phyloP scores from a whole-genome alignment of 2,888 invertebrate genomes.

The Phortica magna region DNA sequence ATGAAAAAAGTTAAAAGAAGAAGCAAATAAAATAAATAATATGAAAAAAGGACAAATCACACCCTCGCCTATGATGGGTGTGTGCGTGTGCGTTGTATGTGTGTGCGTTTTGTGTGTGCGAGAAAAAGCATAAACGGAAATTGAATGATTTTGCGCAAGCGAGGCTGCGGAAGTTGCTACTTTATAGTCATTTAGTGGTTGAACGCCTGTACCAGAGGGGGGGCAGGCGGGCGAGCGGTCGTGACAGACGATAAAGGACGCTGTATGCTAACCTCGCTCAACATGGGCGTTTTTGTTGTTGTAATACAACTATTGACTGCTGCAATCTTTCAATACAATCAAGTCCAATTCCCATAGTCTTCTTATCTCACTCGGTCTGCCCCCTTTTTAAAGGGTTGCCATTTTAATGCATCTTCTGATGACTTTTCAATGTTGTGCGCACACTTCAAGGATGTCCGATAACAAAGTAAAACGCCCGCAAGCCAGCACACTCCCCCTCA shows the following conservation, averaged over 20 bases:
- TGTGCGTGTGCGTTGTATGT: neutral
- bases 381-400: slow-evolving; percentile 4
- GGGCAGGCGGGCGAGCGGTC: neutral
- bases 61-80: slow-evolving; percentile 57
- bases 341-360: slow-evolving; percentile 50
- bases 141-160: slow-evolving; percentile 77
- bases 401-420: neutral
- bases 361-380: neutral
- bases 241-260: neutral
- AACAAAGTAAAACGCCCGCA: slow-evolving; percentile 66
- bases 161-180: slow-evolving; percentile 73
- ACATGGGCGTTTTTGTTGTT: slow-evolving; percentile 20
- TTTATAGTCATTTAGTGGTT: slow-evolving; percentile 77
- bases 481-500: slow-evolving; percentile 33
- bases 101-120: slow-evolving; percentile 6
- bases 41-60: slow-evolving; percentile 70
- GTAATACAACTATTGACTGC: neutral
- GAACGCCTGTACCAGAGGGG: slow-evolving; percentile 42
- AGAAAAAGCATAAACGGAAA: slow-evolving; percentile 63
- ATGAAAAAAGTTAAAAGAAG: slow-evolving; percentile 27
- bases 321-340: slow-evolving; percentile 36
- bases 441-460: slow-evolving; percentile 66
- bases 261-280: too few relatives aligned
- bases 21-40: slow-evolving; percentile 4
- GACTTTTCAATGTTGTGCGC: slow-evolving; percentile 18